Conservation (phyloP, 2,113 vertebrate genomes). For the Alligator sinensis region DNA sequence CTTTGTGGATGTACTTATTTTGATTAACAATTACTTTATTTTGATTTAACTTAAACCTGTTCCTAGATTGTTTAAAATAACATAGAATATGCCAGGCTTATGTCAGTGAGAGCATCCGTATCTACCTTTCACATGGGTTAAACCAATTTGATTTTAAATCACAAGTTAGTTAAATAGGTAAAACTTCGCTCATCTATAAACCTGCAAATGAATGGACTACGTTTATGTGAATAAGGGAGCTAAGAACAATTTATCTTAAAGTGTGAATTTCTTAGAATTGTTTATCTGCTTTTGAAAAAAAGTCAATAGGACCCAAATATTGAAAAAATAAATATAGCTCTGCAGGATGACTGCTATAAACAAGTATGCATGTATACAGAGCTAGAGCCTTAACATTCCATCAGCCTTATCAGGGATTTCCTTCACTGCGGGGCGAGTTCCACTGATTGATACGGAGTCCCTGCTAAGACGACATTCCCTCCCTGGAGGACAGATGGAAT, state of each 20-base stretch:
- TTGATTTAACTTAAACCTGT: background rate
- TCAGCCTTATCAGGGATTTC: background rate
- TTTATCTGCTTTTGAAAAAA: background rate
- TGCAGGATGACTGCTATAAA: background rate
- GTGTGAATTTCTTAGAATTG: background rate
- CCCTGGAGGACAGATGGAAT: no score
- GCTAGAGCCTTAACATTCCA: background rate
- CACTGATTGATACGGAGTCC: background rate
- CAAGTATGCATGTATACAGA: background rate
- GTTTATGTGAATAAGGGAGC: background rate
- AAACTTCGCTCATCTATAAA: background rate
- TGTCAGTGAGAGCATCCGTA: background rate
- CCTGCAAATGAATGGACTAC: background rate
- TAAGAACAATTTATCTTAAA: background rate
- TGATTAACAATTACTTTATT: background rate
- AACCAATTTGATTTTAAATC: background rate
- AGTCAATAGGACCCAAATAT: background rate
- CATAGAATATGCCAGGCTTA: background rate
- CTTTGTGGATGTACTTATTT: background rate
- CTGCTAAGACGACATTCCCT: background rate
- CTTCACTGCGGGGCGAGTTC: background rate
- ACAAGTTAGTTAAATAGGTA: background rate
- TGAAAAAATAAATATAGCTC: background rate
- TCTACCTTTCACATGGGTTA: background rate
- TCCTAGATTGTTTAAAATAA: background rate